These are phyloP conservation scores for Corythucha ciliata DNA, from an alignment of 2,888 invertebrate genomes.

Conservation along the genomic window DNA sequence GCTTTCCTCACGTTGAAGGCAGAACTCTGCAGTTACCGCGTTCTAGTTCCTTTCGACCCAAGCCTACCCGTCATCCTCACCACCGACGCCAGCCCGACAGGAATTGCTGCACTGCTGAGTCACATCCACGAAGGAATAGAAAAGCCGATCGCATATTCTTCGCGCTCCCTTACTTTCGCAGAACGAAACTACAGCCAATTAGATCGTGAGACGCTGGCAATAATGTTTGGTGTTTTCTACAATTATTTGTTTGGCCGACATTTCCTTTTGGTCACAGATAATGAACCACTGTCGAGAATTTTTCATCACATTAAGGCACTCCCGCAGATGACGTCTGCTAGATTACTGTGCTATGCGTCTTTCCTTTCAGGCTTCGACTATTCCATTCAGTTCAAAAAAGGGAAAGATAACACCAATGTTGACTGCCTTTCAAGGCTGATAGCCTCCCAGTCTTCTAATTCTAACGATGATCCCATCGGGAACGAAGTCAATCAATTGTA, in stretches of 20 bases:
- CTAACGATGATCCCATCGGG: background rate
- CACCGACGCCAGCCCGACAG: no score
- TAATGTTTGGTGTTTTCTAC: slow-evolving; percentile 2
- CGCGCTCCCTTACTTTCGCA: slow-evolving; percentile 37
- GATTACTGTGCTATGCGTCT: slow-evolving; percentile 12
- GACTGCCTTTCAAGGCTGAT: background rate
- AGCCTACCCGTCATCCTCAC: no score
- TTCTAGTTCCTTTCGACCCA: no score
- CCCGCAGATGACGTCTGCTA: background rate
- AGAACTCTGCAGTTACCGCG: no score
- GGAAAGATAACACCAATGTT: background rate
- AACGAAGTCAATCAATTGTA: slow-evolving; percentile 9
- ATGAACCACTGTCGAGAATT: slow-evolving; percentile 16
- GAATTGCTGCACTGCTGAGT: slow-evolving; percentile 21
- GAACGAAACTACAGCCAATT: no score
- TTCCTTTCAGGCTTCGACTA: slow-evolving; percentile 1
- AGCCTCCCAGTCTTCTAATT: background rate
- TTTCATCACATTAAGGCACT: slow-evolving; percentile 1
- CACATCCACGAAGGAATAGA: slow-evolving; percentile 23
- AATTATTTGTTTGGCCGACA: background rate
- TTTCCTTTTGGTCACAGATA: slow-evolving; percentile 15
- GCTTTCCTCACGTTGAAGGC: no score
- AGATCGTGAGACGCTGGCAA: slow-evolving; percentile 24
- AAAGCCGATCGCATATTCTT: slow-evolving; percentile 34
- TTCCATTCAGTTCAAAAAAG: background rate